Evolutionary conservation across 2,113 vertebrate genomes (phyloP).

Genomic region (Gallinago media): DNA sequence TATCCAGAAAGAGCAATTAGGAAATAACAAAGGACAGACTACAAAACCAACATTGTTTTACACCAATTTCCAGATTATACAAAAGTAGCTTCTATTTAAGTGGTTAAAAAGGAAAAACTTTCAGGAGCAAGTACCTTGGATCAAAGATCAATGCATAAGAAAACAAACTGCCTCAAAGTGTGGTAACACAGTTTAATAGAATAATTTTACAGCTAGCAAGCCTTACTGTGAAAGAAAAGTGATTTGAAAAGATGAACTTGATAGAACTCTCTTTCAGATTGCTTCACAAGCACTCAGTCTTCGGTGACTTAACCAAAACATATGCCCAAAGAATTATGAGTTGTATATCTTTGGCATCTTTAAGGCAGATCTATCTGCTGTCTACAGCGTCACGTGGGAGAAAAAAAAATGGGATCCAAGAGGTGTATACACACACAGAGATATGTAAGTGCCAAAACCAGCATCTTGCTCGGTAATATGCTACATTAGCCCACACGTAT

Average conservation of each 20-base stretch:
- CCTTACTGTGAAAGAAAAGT: neutral
- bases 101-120: constrained; percentile 6
- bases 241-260: constrained; percentile 19
- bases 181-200: neutral
- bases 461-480: neutral
- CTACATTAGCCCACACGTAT: neutral
- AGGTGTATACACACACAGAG: accelerated
- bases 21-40: neutral
- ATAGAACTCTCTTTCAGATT: constrained; percentile 6
- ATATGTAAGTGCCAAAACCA: neutral
- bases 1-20: neutral
- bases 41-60: neutral
- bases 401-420: neutral
- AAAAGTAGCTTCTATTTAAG: neutral
- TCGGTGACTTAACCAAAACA: neutral
- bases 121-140: neutral
- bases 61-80: neutral
- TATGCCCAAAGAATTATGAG: neutral
- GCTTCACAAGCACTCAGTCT: neutral
- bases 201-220: constrained; percentile 17
- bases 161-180: constrained; percentile 8
- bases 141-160: constrained; percentile 14
- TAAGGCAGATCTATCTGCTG: neutral
- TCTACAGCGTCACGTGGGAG: neutral
- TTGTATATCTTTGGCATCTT: neutral